Evolutionary conservation across 2,797 vertebrate species (phyloP), one percentile per base, ranked within the genome.

Genomic region (Euphonia xanthogaster): DNA sequence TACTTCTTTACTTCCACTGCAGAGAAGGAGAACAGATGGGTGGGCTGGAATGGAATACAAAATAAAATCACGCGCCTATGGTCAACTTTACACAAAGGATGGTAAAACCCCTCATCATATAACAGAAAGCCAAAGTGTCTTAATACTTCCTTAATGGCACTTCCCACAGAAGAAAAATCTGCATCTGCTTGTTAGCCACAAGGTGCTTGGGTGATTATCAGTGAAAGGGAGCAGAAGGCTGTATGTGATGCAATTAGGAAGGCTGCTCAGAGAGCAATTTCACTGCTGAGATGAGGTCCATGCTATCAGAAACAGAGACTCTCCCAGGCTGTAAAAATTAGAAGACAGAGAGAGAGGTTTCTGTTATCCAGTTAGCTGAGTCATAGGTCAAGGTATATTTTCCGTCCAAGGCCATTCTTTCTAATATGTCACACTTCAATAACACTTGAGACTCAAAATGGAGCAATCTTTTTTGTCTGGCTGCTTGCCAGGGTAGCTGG

Each of bases 391-490:
- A 91, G 71, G 53, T 90, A 6, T 55, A 73, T 86, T 80, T 91
- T 86, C 85, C 53, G 73, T 60, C 47, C 27, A 63, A 86, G 58
- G 54, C 73, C 84, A 28, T 62, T 75, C 63, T 84, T 88, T 82
- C 73, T 88, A 81, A 86, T 86, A 78, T 76, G 51, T 86, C 79
- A 89, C 85, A 66, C 68, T 91, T 94, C 73, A 81, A 1, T 75
- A 67, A 90, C 51, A 88, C 58, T 70, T 72, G 39, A 96, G 70
- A 39, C 70, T 88, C 82, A 66, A 81, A 93, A 88, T 37, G 40
- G 76, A 91, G 62, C 62, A 90, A 93, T 70, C 58, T 66, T 90
- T 28, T 35, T 81, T 83, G n/a, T 45, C 62, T 94, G 95, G 82
- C 70, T 6, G 1, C 44, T 88, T 48, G 54, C 91, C 95, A 88